Percentiles rank a stretch among this genome's conserved stretches.
phyloP scores from a whole-genome alignment of 2,888 invertebrate species.

The Isotomurus palustris region DNA sequence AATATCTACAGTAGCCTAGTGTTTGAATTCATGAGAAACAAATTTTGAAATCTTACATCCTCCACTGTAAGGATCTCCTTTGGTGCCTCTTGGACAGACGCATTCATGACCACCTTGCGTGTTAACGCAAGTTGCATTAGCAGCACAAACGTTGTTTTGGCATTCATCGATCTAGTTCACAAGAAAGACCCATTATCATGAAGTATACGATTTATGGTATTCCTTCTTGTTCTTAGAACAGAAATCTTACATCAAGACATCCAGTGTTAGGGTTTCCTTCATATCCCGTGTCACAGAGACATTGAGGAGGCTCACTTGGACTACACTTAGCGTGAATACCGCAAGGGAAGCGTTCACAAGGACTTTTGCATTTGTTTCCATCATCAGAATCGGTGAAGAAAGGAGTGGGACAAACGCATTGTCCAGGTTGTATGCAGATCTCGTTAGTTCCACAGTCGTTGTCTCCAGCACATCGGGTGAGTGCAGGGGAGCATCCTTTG shows the following conservation, averaged over 20 bases:
- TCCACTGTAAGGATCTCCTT: constrained; percentile 77
- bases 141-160: constrained; percentile 73
- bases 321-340: constrained; percentile 81
- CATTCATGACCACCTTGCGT: constrained; percentile 81
- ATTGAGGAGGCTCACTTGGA: constrained; percentile 76
- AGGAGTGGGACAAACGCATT: constrained; percentile 86
- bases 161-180: constrained; percentile 75
- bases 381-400: constrained; percentile 78
- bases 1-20: too few species aligned
- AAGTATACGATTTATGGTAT: too few species aligned
- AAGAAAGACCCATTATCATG: background rate
- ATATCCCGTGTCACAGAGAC: constrained; percentile 80
- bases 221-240: too few species aligned
- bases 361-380: constrained; percentile 82
- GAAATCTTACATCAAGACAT: constrained; percentile 55
- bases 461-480: constrained; percentile 74
- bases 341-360: constrained; percentile 83
- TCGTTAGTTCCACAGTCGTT: constrained; percentile 80
- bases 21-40: background rate
- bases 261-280: constrained; percentile 80
- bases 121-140: constrained; percentile 83
- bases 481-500: constrained; percentile 74
- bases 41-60: constrained; percentile 61
- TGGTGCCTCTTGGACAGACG: constrained; percentile 74
- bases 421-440: constrained; percentile 84